Conservation (phyloP, 2,888 invertebrate species). For the Dugesia japonica region DNA sequence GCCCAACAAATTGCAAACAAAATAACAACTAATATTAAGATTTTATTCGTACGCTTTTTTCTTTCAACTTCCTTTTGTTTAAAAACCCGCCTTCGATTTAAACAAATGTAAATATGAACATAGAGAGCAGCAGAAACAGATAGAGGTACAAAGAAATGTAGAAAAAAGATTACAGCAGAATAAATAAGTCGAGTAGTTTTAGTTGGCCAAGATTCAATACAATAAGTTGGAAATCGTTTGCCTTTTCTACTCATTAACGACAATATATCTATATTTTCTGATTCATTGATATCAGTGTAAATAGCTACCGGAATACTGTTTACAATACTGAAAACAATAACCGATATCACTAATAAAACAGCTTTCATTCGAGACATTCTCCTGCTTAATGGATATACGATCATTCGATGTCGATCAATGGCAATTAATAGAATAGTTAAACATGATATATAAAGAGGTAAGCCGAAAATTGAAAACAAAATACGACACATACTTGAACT, state of each 20-base stretch:
- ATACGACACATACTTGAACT: conserved; percentile 28
- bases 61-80: conserved; percentile 31
- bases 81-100: conserved; percentile 29
- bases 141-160: conserved; percentile 33
- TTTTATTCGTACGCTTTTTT: conserved; percentile 33
- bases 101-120: conserved; percentile 32
- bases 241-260: background rate
- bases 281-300: conserved; percentile 16
- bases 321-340: conserved; percentile 29
- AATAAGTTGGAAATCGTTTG: conserved; percentile 20
- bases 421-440: conserved; percentile 35
- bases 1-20: conserved; percentile 35
- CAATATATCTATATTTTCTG: background rate
- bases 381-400: conserved; percentile 29
- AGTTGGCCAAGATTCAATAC: conserved; percentile 33
- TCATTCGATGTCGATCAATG: conserved; percentile 34
- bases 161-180: conserved; percentile 23
- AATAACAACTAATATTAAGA: conserved; percentile 30
- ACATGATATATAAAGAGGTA: conserved; percentile 34
- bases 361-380: conserved; percentile 32
- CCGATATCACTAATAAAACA: conserved; percentile 24
- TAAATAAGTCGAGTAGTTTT: conserved; percentile 29
- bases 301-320: conserved; percentile 29
- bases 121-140: conserved; percentile 31
- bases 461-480: conserved; percentile 29